Evolutionary conservation across 2,888 invertebrate species (phyloP).

Genomic region (Quadroppia sp.): DNA sequence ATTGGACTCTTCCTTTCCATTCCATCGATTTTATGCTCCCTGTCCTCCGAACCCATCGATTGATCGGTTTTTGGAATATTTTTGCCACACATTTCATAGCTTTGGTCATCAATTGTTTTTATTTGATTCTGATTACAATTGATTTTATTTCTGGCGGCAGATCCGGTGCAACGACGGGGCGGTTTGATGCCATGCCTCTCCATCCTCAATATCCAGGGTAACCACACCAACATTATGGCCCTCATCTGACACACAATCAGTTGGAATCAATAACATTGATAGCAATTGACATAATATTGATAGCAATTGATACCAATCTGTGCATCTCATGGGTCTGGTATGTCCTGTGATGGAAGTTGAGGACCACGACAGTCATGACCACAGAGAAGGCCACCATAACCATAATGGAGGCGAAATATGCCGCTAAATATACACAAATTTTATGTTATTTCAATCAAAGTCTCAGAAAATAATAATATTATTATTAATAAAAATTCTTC

Average conservation of each 20-base stretch:
- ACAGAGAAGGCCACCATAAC: slow-evolving; percentile 98
- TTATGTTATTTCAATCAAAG: background rate
- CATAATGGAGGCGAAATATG: slow-evolving; percentile 99
- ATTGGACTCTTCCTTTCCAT: slow-evolving; percentile 1
- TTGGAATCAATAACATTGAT: no score
- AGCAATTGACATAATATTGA: background rate
- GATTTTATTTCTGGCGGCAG: background rate
- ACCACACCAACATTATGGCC: slow-evolving; percentile 90
- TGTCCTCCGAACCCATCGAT: background rate
- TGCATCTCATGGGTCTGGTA: slow-evolving; percentile 96
- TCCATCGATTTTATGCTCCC: background rate
- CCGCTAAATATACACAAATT: slow-evolving; percentile 55
- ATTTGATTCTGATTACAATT: slow-evolving; percentile 3
- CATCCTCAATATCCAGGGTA: slow-evolving; percentile 96
- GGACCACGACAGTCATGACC: slow-evolving; percentile 93
- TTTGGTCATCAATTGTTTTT: background rate
- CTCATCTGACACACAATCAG: slow-evolving; percentile 66
- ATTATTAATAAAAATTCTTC: background rate
- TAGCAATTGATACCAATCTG: slow-evolving; percentile 94
- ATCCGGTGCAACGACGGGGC: slow-evolving; percentile 57
- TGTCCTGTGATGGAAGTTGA: slow-evolving; percentile 96
- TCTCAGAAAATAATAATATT: no score
- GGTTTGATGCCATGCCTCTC: slow-evolving; percentile 87
- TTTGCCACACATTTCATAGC: background rate
- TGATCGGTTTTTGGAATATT: background rate